phyloP scores from a whole-genome alignment of 2,888 invertebrate genomes.

The Campoplex nolae region DNA sequence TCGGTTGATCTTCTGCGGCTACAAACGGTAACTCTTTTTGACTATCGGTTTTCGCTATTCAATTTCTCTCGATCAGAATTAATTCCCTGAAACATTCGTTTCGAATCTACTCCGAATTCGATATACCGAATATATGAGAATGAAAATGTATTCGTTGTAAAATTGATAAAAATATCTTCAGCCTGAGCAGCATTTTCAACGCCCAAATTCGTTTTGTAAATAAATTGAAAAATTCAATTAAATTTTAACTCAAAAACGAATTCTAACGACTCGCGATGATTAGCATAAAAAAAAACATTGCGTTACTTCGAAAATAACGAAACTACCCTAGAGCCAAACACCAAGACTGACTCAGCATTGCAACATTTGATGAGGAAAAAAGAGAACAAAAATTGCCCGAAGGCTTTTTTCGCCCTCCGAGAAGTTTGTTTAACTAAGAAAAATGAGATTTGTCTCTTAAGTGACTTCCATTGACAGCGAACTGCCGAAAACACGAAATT shows the following conservation, averaged over 20 bases:
- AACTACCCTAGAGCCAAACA: neutral
- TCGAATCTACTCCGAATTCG: neutral
- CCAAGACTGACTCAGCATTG: neutral
- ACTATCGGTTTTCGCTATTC: neutral
- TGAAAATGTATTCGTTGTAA: neutral
- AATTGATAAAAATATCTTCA: neutral
- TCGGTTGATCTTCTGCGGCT: neutral
- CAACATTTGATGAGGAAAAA: neutral
- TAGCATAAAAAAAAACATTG: neutral
- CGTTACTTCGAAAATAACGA: neutral
- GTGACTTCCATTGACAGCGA: slow-evolving; percentile 4
- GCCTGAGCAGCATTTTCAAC: neutral
- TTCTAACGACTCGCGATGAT: too few species aligned
- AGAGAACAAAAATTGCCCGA: neutral
- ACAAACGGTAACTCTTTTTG: neutral
- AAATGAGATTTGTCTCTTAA: slow-evolving; percentile 17
- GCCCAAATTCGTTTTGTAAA: neutral
- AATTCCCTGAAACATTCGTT: neutral
- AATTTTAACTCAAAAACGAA: neutral
- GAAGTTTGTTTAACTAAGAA: slow-evolving; percentile 30
- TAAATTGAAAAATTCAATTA: neutral
- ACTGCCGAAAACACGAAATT: slow-evolving; percentile 27
- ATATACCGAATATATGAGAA: neutral
- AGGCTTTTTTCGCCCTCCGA: neutral
- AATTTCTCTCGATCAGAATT: neutral